Percentiles rank a stretch among this genome's conserved stretches.
Conservation (phyloP, 2,113 vertebrate species). For the Pedionomus torquatus region DNA sequence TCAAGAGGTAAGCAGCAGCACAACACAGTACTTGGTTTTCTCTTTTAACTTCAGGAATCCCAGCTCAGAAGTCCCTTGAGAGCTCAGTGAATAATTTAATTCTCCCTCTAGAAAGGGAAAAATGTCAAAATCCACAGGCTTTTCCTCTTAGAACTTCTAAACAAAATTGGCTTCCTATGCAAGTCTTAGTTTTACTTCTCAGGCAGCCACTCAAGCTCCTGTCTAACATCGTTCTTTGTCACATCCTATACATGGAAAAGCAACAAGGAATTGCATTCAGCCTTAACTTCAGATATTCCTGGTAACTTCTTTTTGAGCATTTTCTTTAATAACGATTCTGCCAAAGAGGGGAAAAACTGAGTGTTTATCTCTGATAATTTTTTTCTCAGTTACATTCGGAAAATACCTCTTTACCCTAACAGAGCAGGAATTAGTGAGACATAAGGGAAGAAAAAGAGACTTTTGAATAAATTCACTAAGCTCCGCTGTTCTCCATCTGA, state of each 20-base stretch:
- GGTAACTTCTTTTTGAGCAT: background rate
- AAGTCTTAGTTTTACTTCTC: background rate
- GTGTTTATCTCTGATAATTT: background rate
- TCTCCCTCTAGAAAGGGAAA: background rate
- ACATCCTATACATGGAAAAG: background rate
- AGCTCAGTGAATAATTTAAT: constrained; percentile 38
- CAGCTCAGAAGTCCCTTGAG: background rate
- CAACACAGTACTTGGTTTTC: background rate
- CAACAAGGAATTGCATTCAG: background rate
- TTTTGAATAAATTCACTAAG: background rate
- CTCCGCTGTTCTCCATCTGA: background rate
- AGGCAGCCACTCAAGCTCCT: background rate
- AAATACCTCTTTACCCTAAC: background rate
- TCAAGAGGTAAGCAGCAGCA: background rate
- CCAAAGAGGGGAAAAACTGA: background rate
- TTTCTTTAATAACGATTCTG: background rate
- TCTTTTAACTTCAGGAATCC: constrained; percentile 6
- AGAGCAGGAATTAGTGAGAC: background rate
- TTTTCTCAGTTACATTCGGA: background rate
- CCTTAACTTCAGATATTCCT: background rate
- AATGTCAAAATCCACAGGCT: constrained; percentile 8
- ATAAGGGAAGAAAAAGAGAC: background rate
- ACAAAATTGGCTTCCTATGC: background rate
- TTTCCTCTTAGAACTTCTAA: constrained; percentile 14
- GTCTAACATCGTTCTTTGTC: background rate